phyloP scores from a whole-genome alignment of 2,113 vertebrate species.

The Sylvia atricapilla region DNA sequence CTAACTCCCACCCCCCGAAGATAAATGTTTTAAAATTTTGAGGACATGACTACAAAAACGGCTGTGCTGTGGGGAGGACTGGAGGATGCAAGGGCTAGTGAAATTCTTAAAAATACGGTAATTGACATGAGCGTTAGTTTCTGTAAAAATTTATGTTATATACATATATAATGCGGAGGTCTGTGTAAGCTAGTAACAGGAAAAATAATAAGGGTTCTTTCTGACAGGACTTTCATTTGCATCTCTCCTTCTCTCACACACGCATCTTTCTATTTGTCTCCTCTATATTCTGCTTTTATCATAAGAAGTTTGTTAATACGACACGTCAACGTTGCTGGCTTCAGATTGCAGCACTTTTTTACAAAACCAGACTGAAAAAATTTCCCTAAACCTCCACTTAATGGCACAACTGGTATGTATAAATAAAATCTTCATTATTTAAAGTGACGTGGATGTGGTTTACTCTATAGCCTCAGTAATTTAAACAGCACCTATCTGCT shows the following conservation, averaged over 20 bases:
- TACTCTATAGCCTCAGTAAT: slow-evolving; percentile 72
- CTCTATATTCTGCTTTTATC: not conserved
- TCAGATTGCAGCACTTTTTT: not conserved
- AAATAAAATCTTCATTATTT: slow-evolving; percentile 76
- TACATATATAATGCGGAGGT: not conserved
- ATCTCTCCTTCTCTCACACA: not conserved
- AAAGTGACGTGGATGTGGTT: slow-evolving; percentile 71
- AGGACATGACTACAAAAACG: not conserved
- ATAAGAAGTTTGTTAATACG: slow-evolving; percentile 16
- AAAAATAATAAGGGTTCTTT: not conserved
- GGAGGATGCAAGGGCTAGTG: not conserved
- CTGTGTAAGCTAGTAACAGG: not conserved
- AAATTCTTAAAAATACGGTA: slow-evolving; percentile 1
- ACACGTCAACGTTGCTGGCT: not conserved
- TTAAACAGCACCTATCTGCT: slow-evolving; percentile 77
- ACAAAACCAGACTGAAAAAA: not conserved
- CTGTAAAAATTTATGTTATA: not conserved
- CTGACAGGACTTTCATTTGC: not conserved
- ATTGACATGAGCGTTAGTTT: not conserved
- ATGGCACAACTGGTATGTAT: slow-evolving; percentile 66
- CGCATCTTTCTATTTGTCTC: not conserved
- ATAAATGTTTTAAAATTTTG: slow-evolving; percentile 31
- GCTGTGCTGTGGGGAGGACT: not conserved
- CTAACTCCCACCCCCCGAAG: slow-evolving; percentile 9
- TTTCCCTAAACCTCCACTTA: slow-evolving; percentile 25